Percentiles rank a stretch among this genome's conserved stretches.
These are phyloP conservation scores for Channa maculata DNA, from an alignment of 2,113 vertebrate genomes.

Conservation along the genomic window DNA sequence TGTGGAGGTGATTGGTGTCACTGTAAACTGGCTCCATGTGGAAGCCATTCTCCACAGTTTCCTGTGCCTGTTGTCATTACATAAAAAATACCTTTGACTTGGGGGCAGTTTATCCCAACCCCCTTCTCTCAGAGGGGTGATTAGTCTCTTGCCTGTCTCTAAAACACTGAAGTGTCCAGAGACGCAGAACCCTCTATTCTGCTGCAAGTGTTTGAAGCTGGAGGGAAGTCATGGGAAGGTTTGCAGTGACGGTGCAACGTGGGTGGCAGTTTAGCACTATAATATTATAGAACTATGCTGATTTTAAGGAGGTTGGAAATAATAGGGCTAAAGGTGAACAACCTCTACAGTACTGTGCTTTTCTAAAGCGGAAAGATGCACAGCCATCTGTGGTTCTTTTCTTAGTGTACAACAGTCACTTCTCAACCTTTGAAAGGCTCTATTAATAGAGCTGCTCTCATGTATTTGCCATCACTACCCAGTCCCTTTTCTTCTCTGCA, in stretches of 20 bases:
- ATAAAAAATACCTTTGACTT: conserved; percentile 75
- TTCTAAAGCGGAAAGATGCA: conserved; percentile 22
- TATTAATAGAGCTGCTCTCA: conserved; percentile 77
- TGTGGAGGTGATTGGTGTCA: conserved; percentile 68
- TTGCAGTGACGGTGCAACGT: background rate
- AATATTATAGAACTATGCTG: conserved; percentile 18
- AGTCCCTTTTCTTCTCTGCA: conserved; percentile 46
- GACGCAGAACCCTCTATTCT: conserved; percentile 7
- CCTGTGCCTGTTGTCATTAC: conserved; percentile 79
- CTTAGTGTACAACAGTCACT: conserved; percentile 42
- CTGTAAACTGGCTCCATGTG: conserved; percentile 77
- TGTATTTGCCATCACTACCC: conserved; percentile 50
- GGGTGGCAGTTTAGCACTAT: background rate
- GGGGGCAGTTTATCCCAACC: conserved; percentile 62
- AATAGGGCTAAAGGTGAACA: background rate
- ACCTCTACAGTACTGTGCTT: conserved; percentile 1
- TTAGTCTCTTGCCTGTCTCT: conserved; percentile 65
- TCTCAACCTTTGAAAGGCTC: conserved; percentile 64
- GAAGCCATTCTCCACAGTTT: conserved; percentile 75
- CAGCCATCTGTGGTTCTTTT: conserved; percentile 45
- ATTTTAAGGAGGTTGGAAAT: conserved; percentile 25
- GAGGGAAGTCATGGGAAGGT: background rate
- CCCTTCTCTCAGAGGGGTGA: conserved; percentile 70
- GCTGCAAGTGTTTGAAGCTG: background rate
- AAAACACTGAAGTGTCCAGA: conserved; percentile 44